Evolutionary conservation across 2,888 invertebrate species (phyloP), one percentile per base, ranked within the genome.

Genomic region (Galerucella nymphaeae): DNA sequence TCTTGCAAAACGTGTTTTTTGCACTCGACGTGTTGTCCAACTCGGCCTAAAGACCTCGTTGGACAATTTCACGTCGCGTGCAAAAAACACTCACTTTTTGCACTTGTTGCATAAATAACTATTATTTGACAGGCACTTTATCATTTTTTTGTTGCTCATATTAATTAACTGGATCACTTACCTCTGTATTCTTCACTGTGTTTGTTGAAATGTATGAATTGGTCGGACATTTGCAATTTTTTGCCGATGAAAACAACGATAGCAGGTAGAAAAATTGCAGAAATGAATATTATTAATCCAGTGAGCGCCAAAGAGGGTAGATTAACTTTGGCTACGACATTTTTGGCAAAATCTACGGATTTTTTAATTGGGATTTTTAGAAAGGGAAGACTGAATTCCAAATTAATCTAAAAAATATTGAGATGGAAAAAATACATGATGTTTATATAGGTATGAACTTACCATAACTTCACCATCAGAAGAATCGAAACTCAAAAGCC

Each of bases 381-480:
- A 77, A 93, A 92, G 0, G 93, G 93, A 41, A 93, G 88, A 0
- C 89, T 87, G 75, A 93, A 90, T 53, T 91, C 90, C 82, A 93
- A 85, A 75, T 91, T 90, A 50, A 93, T 86, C 93, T 93, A 84
- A 45, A 80, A 72, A 66, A 57, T 41, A 53, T n/a, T n/a, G n/a
- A n/a, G n/a, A n/a, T n/a, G n/a, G n/a, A n/a, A n/a, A n/a, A n/a
- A n/a, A n/a, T n/a, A n/a, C n/a, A n/a, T n/a, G 23, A 23, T 5
- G 4, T 11, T 2, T 10, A 14, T 18, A 42, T 18, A 14, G 16
- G 10, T 18, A 73, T 6, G 8, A 41, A 89, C 90, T 89, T 81
- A 91, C 92, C 70, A 84, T 85, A 61, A 92, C 87, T 76, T 90
- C 88, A 23, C 82, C 84, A 13, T 89, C 88, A 14, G 89, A 86